Evolutionary conservation across 2,888 invertebrate genomes (phyloP).

Genomic region (Sacculina carcini): DNA sequence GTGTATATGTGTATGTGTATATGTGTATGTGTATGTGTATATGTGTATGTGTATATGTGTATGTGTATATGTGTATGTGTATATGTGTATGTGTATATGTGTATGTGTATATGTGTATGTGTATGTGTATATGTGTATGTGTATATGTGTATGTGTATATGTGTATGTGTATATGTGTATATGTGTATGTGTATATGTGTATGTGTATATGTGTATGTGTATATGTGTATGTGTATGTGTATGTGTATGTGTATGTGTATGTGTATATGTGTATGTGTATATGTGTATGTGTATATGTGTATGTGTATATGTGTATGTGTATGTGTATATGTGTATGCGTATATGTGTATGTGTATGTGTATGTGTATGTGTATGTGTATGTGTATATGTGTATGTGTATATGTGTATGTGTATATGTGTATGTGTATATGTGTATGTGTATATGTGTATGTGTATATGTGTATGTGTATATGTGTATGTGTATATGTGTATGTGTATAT

Average conservation of each 20-base stretch:
- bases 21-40: background rate
- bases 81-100: conserved; percentile 4
- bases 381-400: no score
- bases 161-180: background rate
- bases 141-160: conserved; percentile 5
- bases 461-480: no score
- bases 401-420: no score
- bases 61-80: conserved; percentile 3
- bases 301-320: background rate
- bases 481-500: no score
- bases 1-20: background rate
- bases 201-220: no score
- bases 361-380: no score
- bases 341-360: no score
- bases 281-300: background rate
- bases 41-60: background rate
- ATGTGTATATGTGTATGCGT: no score
- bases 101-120: conserved; percentile 4
- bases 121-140: conserved; percentile 2
- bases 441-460: no score
- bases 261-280: background rate
- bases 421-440: no score
- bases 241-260: background rate
- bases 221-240: background rate
- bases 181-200: background rate